These are phyloP conservation scores for Sebastes taczanowskii DNA, from an alignment of 2,797 vertebrate genomes.

Conservation along the genomic window DNA sequence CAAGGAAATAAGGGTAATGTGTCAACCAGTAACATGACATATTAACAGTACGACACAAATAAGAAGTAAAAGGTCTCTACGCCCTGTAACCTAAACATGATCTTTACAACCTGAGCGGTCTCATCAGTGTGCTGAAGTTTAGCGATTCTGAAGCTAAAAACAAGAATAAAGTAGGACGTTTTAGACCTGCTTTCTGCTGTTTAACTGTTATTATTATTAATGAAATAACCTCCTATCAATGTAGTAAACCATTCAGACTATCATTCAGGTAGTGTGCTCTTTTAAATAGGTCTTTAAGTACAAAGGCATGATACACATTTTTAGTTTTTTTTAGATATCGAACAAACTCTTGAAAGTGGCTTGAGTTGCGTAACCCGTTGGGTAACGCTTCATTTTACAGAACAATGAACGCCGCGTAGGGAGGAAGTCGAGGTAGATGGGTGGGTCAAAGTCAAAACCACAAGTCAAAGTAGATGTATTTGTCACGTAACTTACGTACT, in stretches of 20 bases:
- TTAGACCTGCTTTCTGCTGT: neutral
- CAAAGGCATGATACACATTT: neutral
- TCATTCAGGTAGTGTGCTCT: neutral
- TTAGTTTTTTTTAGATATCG: neutral
- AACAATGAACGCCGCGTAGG: fast-evolving
- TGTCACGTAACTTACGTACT: no score
- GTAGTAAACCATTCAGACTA: neutral
- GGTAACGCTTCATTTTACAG: no score
- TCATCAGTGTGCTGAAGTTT: neutral
- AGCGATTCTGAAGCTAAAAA: neutral
- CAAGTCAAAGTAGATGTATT: no score
- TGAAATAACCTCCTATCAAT: neutral
- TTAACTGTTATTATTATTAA: neutral
- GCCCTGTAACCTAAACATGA: neutral
- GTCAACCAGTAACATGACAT: constrained; percentile 39
- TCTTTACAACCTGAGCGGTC: neutral
- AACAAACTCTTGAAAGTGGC: neutral
- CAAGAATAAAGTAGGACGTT: neutral
- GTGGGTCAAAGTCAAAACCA: no score
- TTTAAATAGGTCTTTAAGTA: neutral
- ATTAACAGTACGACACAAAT: constrained; percentile 28
- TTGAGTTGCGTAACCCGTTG: neutral
- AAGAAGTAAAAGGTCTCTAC: neutral
- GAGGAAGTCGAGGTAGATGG: fast-evolving
- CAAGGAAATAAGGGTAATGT: constrained; percentile 42